These are phyloP conservation scores for Microtus pennsylvanicus DNA, from an alignment of 2,113 vertebrate genomes.

Conservation along the genomic window DNA sequence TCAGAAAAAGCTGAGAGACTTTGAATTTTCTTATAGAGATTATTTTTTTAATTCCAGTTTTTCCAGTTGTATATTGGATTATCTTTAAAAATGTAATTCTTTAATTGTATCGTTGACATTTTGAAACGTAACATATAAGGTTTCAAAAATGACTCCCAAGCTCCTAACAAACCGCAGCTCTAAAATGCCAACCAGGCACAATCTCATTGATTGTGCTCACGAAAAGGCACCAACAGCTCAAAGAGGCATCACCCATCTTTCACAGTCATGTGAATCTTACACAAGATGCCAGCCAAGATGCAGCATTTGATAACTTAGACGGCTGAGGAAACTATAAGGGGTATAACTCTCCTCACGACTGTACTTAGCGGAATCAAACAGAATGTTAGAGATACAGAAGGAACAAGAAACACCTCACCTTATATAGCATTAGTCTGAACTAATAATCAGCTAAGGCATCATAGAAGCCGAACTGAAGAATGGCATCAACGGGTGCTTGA, in stretches of 20 bases:
- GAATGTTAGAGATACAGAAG: neutral
- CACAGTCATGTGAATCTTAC: neutral
- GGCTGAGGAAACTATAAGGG: neutral
- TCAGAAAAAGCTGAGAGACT: too few relatives aligned
- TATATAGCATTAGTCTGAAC: neutral
- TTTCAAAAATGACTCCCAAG: slow-evolving; percentile 51
- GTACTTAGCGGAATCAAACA: neutral
- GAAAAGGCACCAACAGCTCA: neutral
- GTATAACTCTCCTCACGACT: neutral
- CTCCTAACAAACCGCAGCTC: neutral
- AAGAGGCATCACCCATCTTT: neutral
- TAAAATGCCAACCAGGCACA: neutral
- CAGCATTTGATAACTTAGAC: neutral
- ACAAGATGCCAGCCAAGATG: neutral
- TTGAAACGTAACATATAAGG: neutral
- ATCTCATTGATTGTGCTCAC: neutral
- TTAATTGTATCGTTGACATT: neutral
- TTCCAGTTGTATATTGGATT: neutral
- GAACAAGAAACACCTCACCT: neutral
- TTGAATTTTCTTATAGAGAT: neutral
- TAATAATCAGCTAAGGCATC: neutral
- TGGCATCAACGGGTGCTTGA: neutral
- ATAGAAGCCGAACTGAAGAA: neutral
- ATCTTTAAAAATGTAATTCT: slow-evolving; percentile 35
- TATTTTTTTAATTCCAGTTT: slow-evolving; percentile 21